Evolutionary conservation across 2,797 vertebrate species (phyloP).

Genomic region (Brachymystax lenok): DNA sequence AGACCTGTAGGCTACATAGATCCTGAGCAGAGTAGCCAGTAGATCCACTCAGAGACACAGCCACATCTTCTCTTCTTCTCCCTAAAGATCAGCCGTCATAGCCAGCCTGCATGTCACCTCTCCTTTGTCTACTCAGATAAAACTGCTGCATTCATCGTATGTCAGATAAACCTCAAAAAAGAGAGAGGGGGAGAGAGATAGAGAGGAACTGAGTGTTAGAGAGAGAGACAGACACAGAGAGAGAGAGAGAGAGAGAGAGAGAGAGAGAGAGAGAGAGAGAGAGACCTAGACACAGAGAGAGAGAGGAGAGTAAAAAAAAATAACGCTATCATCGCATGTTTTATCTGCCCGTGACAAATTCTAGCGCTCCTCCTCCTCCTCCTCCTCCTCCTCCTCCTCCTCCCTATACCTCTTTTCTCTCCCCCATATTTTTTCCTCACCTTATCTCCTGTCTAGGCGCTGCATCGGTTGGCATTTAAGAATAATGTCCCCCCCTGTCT

Average conservation of each 20-base stretch:
- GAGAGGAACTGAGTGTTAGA: slow-evolving; percentile 15
- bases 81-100: slow-evolving; percentile 79
- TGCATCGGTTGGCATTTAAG: slow-evolving; percentile 80
- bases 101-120: slow-evolving; percentile 70
- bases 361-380: slow-evolving; percentile 57
- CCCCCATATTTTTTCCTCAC: slow-evolving; percentile 74
- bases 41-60: neutral
- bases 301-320: slow-evolving; percentile 37
- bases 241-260: slow-evolving; percentile 31
- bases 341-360: slow-evolving; percentile 82
- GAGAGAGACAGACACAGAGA: slow-evolving; percentile 26
- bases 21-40: neutral
- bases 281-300: neutral
- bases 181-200: slow-evolving; percentile 48
- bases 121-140: slow-evolving; percentile 82
- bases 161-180: slow-evolving; percentile 79
- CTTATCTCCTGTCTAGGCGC: slow-evolving; percentile 81
- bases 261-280: neutral
- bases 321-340: slow-evolving; percentile 68
- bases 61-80: slow-evolving; percentile 30
- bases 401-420: slow-evolving; percentile 13
- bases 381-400: slow-evolving; percentile 54
- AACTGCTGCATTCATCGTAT: slow-evolving; percentile 79
- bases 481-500: slow-evolving; percentile 77
- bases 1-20: neutral